phyloP scores from a whole-genome alignment of 1,140 invertebrate genomes.

The Bombus sylvicola region DNA sequence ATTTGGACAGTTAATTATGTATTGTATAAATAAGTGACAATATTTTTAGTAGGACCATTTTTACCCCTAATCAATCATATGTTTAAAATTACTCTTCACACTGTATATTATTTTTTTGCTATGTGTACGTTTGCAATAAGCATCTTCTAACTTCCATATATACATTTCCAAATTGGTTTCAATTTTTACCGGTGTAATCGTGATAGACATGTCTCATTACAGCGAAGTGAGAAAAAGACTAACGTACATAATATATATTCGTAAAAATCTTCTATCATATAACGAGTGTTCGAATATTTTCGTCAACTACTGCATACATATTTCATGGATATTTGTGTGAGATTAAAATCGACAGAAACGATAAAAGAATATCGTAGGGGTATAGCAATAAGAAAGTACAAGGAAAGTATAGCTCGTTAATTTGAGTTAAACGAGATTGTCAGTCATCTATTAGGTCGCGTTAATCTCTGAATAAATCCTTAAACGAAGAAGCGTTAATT shows the following conservation, averaged over 20 bases:
- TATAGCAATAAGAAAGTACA: background rate
- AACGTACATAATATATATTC: background rate
- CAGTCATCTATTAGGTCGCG: slow-evolving; percentile 36
- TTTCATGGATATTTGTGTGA: background rate
- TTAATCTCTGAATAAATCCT: slow-evolving; percentile 33
- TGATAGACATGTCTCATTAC: background rate
- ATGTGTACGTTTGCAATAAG: background rate
- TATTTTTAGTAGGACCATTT: no score
- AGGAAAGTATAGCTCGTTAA: background rate
- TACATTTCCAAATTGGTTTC: background rate
- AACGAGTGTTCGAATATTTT: background rate
- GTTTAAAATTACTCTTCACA: background rate
- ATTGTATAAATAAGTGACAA: no score
- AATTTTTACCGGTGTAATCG: background rate
- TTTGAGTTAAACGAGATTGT: slow-evolving; percentile 9
- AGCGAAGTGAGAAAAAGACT: no score
- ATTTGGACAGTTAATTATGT: background rate
- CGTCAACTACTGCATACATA: background rate
- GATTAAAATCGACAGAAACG: background rate
- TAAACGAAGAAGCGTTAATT: slow-evolving; percentile 19
- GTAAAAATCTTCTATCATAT: background rate
- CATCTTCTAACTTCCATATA: background rate
- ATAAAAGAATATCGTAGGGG: background rate
- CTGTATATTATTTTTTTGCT: background rate
- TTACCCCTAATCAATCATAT: background rate